Percentiles rank a stretch among this genome's conserved stretches.
These are phyloP conservation scores for Leptestheria dahalacensis DNA, from an alignment of 1,140 invertebrate genomes.

Conservation along the genomic window DNA sequence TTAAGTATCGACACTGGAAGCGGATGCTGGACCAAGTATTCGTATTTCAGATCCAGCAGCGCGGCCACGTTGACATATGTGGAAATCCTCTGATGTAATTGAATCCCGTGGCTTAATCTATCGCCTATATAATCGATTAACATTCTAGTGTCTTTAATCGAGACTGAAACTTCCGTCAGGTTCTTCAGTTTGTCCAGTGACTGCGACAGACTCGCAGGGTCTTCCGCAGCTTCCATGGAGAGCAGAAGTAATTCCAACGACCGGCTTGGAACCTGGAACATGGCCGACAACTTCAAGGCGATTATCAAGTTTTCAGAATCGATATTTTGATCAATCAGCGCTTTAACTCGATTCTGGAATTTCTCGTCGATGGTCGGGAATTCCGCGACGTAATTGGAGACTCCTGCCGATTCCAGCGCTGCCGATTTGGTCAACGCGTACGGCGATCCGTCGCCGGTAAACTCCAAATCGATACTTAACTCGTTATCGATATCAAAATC, in stretches of 20 bases:
- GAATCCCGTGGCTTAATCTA: neutral
- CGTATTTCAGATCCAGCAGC: neutral
- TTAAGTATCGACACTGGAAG: conserved; percentile 10
- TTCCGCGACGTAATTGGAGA: neutral
- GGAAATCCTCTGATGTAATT: neutral
- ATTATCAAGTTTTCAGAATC: neutral
- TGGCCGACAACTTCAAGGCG: neutral
- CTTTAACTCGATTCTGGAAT: neutral
- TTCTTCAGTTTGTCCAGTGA: neutral
- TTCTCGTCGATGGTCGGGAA: neutral
- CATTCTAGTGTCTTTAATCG: neutral
- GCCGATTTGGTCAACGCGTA: neutral
- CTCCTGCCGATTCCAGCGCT: neutral
- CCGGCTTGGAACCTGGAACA: neutral
- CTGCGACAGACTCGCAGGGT: neutral
- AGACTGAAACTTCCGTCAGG: neutral
- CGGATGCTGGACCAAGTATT: conserved; percentile 12
- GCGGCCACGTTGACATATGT: neutral
- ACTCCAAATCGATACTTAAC: neutral
- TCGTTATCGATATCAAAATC: neutral
- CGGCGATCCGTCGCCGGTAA: neutral
- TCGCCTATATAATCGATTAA: conserved; percentile 1
- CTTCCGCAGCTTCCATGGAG: neutral
- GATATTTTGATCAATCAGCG: neutral
- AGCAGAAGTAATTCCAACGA: neutral